Evolutionary conservation across 2,113 vertebrate genomes (phyloP).

Genomic region (Phaetusa simplex): DNA sequence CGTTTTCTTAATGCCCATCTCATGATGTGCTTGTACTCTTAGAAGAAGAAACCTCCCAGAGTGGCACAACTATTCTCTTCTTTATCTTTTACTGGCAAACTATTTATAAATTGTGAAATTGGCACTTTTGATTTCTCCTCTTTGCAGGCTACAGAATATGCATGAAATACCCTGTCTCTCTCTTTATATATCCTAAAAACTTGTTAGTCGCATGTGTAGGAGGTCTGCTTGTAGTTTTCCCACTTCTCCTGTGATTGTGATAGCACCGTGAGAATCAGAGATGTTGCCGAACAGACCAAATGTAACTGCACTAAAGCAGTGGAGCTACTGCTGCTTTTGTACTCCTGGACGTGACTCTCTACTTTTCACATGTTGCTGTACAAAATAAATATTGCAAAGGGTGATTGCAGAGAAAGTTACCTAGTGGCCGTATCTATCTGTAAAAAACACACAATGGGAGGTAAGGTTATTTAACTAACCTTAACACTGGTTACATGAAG

Average conservation of each 20-base stretch:
- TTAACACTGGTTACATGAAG: background rate
- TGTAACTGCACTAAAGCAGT: background rate
- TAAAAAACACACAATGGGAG: background rate
- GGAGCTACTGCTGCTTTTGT: background rate
- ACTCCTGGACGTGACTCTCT: background rate
- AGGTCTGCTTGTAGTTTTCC: background rate
- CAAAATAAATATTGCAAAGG: background rate
- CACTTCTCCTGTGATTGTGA: background rate
- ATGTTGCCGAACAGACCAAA: background rate
- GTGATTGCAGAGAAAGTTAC: background rate
- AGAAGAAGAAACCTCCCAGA: background rate
- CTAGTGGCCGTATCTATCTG: no score
- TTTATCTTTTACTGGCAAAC: background rate
- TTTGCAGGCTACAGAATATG: background rate
- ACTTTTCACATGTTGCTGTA: background rate
- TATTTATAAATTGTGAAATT: background rate
- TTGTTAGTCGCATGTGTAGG: background rate
- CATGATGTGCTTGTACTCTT: background rate
- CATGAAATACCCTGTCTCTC: background rate
- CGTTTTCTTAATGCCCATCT: background rate
- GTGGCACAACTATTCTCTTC: background rate
- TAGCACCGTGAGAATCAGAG: background rate
- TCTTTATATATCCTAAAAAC: background rate
- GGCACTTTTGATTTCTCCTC: background rate
- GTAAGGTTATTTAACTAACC: background rate